These are phyloP conservation scores for Halcyon smyrnensis DNA, from an alignment of 2,797 vertebrate genomes.

Conservation along the genomic window DNA sequence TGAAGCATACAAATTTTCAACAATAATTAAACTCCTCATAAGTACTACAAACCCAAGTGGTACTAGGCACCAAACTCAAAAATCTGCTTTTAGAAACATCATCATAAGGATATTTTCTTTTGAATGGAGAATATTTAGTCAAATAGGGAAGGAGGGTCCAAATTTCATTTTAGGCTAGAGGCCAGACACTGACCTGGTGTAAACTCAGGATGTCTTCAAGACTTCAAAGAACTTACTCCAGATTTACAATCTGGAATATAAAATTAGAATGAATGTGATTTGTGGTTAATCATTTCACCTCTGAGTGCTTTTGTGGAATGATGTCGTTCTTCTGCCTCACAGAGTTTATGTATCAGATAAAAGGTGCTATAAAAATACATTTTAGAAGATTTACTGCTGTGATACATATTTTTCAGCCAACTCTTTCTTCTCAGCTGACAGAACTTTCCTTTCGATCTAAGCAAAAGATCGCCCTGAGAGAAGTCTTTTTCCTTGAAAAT, in stretches of 20 bases:
- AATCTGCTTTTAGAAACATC: background rate
- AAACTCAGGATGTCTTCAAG: background rate
- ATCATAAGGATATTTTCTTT: background rate
- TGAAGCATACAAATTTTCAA: background rate
- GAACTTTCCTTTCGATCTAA: background rate
- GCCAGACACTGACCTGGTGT: background rate
- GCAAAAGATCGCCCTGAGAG: background rate
- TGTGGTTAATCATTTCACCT: constrained; percentile 22
- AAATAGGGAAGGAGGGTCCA: background rate
- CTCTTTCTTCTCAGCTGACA: background rate
- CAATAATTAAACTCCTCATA: background rate
- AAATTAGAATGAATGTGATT: background rate
- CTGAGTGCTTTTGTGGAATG: background rate
- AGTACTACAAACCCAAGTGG: background rate
- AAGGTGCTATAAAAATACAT: constrained; percentile 40
- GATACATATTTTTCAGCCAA: constrained; percentile 9
- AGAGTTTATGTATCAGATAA: constrained; percentile 32
- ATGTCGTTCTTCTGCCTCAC: background rate
- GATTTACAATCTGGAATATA: background rate
- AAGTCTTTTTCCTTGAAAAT: background rate
- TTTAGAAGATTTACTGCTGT: constrained; percentile 34
- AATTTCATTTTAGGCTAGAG: background rate
- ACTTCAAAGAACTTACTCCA: background rate
- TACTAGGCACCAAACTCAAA: background rate
- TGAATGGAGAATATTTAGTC: background rate